Conservation (phyloP, 2,888 invertebrate genomes). For the Chrysolina americana region DNA sequence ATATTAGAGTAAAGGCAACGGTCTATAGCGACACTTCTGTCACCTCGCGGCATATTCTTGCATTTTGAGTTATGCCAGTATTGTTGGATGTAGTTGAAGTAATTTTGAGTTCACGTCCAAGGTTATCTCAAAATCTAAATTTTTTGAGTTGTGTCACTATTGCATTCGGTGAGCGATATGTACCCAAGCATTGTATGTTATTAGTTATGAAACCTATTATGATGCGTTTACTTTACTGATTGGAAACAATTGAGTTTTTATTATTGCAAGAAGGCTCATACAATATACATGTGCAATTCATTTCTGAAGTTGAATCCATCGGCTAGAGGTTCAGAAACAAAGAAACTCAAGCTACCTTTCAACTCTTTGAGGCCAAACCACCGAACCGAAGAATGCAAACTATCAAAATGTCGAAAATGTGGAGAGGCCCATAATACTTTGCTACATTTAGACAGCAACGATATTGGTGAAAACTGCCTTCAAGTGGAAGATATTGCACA, state of each 20-base stretch:
- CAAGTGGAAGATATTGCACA: background rate
- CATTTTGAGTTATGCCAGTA: too few relatives aligned
- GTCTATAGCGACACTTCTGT: too few relatives aligned
- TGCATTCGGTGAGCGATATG: too few relatives aligned
- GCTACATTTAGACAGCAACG: conserved; percentile 30
- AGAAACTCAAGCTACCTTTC: conserved; percentile 36
- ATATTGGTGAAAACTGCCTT: background rate
- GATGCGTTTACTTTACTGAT: too few relatives aligned
- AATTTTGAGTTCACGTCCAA: too few relatives aligned
- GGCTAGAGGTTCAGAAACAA: conserved; percentile 22
- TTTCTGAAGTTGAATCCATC: conserved; percentile 28
- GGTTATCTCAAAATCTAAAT: too few relatives aligned
- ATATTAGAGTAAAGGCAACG: too few relatives aligned
- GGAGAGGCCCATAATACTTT: conserved; percentile 35
- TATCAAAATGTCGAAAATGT: conserved; percentile 35
- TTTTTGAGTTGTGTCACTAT: too few relatives aligned
- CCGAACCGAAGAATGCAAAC: conserved; percentile 13
- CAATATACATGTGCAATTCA: conserved; percentile 37
- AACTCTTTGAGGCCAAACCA: conserved; percentile 43
- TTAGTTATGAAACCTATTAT: too few relatives aligned
- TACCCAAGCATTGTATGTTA: too few relatives aligned
- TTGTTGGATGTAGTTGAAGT: too few relatives aligned
- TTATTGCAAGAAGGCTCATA: conserved; percentile 41
- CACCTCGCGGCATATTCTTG: too few relatives aligned
- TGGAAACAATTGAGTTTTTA: conserved; percentile 27